These are phyloP conservation scores for Maconellicoccus hirsutus DNA, from an alignment of 1,140 invertebrate genomes.

Conservation along the genomic window DNA sequence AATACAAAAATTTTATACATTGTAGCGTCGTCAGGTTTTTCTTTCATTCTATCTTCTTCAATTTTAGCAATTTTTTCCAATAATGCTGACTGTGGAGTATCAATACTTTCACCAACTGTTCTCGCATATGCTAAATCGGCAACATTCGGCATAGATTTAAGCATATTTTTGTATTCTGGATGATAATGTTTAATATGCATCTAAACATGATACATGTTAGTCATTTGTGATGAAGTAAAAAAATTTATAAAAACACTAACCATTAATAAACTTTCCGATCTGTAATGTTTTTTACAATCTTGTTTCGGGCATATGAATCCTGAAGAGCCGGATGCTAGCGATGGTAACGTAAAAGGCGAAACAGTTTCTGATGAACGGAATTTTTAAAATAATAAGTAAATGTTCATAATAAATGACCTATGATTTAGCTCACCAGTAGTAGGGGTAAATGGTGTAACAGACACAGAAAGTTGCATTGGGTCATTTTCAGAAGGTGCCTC, in stretches of 20 bases:
- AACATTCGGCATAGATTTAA: conserved; percentile 70
- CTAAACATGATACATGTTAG: conserved; percentile 29
- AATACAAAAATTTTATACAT: not conserved
- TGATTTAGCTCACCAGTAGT: too few relatives aligned
- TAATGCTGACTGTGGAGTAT: conserved; percentile 27
- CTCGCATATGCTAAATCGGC: conserved; percentile 68
- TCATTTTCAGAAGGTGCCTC: not conserved
- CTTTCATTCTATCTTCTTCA: conserved; percentile 32
- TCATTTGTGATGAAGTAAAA: not conserved
- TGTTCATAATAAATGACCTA: too few relatives aligned
- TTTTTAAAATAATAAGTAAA: too few relatives aligned
- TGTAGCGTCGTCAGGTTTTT: not conserved
- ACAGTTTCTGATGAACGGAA: too few relatives aligned
- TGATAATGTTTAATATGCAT: conserved; percentile 91
- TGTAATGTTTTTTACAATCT: conserved; percentile 73
- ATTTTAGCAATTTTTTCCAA: conserved; percentile 34
- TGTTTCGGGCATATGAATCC: conserved; percentile 53
- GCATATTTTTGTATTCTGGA: conserved; percentile 58
- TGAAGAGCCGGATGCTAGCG: conserved; percentile 20
- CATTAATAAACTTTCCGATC: conserved; percentile 75
- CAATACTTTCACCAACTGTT: conserved; percentile 34
- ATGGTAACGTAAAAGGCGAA: not conserved
- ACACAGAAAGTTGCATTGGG: not conserved
- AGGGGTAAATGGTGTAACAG: too few relatives aligned
- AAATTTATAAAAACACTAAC: conserved; percentile 28